Evolutionary conservation across 2,797 vertebrate species (phyloP), one percentile per base, ranked within the genome.

Genomic region (Sardinella longiceps): DNA sequence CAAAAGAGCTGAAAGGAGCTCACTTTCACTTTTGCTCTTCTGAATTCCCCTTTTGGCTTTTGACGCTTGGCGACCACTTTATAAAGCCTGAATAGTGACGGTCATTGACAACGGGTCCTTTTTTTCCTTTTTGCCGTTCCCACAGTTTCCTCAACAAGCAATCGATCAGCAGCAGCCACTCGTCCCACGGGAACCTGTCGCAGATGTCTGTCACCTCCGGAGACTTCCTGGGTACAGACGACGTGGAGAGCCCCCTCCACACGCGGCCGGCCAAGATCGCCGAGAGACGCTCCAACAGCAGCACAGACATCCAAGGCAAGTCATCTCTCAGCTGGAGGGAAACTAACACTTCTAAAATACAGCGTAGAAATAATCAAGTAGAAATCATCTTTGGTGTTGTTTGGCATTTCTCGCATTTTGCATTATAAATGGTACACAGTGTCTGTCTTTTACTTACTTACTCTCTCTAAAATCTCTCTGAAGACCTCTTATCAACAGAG

Each of bases 251-350:
- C 84, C 95, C 95, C 20, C 33, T 93, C 84, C 94, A 89, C 43
- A 87, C 89, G 25, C 94, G 90, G 11, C 95, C 95, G 0, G 87
- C 91, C 84, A 99, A 96, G 90, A 95, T 96, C 2, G 93, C 95
- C 46, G 97, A 98, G 86, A 95, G 97, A 85, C 95, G 96, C 60
- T 98, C 96, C 82, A 96, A 96, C 85, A 96, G 96, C 88, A 97
- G 89, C 92, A 92, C 93, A 2, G 98, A 99, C 90, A 92, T 96
- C 81, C 97, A 97, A 94, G 96, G 98, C 99, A 95, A 77, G 63
- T 70, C 9, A 12, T 43, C 53, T 23, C 20, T n/a, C 53, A 6
- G 53, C 53, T 23, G 53, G 53, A 56, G 20, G 1, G 7, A 23
- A 56, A 56, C 53, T 23, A 56, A 56, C 4, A 56, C 53, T 6